Evolutionary conservation across 2,888 invertebrate species (phyloP).

Genomic region (Leptothorax acervorum): DNA sequence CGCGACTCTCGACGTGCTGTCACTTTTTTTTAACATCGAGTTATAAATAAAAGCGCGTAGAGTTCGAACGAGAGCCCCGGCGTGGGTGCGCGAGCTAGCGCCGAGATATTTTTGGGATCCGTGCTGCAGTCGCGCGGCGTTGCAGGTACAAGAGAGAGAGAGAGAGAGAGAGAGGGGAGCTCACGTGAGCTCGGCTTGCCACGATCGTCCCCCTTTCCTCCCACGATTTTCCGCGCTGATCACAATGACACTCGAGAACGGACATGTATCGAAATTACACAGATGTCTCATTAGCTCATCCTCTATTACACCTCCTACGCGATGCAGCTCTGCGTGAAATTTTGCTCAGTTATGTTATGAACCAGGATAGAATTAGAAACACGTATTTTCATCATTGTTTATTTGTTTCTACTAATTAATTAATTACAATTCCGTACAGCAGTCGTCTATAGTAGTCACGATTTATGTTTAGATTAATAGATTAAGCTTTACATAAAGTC

Average conservation of each 20-base stretch:
- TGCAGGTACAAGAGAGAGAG: slow-evolving; percentile 33
- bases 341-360: not conserved
- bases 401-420: not conserved
- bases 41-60: slow-evolving; percentile 51
- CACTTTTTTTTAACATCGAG: slow-evolving; percentile 43
- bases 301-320: not conserved
- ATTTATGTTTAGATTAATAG: not conserved
- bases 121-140: slow-evolving; percentile 36
- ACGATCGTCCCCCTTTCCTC: not conserved
- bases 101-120: slow-evolving; percentile 51
- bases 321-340: not conserved
- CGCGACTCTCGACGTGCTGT: slow-evolving; percentile 30
- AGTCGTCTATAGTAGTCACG: not conserved
- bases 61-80: slow-evolving; percentile 41
- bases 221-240: slow-evolving; percentile 3
- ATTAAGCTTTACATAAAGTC: not conserved
- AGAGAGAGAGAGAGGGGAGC: not conserved
- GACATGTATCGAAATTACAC: slow-evolving; percentile 19
- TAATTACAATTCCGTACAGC: not conserved
- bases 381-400: not conserved
- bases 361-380: not conserved
- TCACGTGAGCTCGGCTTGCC: not conserved
- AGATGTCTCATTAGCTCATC: slow-evolving; percentile 30
- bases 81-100: slow-evolving; percentile 50
- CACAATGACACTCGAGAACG: slow-evolving; percentile 7